These are phyloP conservation scores for Plodia interpunctella DNA, from an alignment of 1,140 invertebrate genomes.

Conservation along the genomic window DNA sequence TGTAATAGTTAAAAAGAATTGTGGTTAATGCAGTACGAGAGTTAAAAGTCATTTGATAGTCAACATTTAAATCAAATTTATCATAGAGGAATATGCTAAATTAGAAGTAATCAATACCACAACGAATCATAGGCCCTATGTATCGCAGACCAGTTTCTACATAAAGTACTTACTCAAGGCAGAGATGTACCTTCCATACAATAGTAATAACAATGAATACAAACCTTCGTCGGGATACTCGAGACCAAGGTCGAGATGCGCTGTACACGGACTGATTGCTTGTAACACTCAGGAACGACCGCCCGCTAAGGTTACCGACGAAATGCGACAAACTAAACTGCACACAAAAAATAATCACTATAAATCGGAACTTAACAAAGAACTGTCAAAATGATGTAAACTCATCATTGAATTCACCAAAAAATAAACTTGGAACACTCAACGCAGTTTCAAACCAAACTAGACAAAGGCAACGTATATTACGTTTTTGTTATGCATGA, in stretches of 20 bases:
- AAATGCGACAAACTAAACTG: conserved; percentile 75
- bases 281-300: conserved; percentile 69
- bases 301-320: conserved; percentile 74
- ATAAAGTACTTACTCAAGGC: no score
- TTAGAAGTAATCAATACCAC: no score
- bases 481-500: conserved; percentile 16
- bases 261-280: conserved; percentile 74
- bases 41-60: no score
- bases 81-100: no score
- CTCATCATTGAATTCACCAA: conserved; percentile 15
- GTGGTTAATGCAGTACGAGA: no score
- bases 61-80: no score
- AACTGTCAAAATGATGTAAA: conserved; percentile 42
- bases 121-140: no score
- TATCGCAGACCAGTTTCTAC: no score
- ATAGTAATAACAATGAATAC: conserved; percentile 13
- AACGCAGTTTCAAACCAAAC: conserved; percentile 16
- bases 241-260: conserved; percentile 78
- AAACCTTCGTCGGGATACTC: conserved; percentile 79
- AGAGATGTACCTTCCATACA: not conserved
- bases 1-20: no score
- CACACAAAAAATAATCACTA: conserved; percentile 49
- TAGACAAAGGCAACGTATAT: conserved; percentile 21
- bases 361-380: conserved; percentile 42
- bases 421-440: not conserved